Evolutionary conservation across 2,888 invertebrate genomes (phyloP), one percentile per base, ranked within the genome.

Genomic region (Gymnoscelis rufifasciata): DNA sequence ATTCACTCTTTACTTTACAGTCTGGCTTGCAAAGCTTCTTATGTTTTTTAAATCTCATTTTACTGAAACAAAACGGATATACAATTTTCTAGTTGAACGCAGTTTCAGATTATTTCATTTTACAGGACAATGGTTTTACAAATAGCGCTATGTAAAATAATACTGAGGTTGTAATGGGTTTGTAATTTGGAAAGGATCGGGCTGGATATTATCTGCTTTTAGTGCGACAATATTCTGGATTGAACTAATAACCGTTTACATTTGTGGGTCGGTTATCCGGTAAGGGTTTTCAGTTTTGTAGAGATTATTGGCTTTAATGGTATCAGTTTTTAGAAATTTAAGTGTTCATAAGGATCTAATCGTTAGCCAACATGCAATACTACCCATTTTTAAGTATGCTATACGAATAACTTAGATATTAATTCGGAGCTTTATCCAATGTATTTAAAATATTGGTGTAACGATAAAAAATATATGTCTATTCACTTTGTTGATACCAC

Each of bases 111-210:
- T 57, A 54, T 60, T 46, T 47, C 7, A 46, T 59, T 55, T 61
- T 52, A 56, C 50, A 59, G 47, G 40, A 38, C 48, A 56, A 59
- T 56, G 52, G 38, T 64, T 61, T 58, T 54, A 58, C 52, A 54
- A 56, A 51, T 45, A 52, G 40, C 37, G 29, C 27, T 33, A 27
- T 54, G 38, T 50, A 37, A 43, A 56, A 60, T 57, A 46, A 56
- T 53, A 41, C 39, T 11, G 40, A 43, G 42, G 41, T 46, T 38
- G 33, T 53, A 41, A 55, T 48, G 36, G 46, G 36, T 45, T 53
- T 51, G 30, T 55, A 47, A 50, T 50, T 52, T 42, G 42, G 23
- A 45, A 39, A 39, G 29, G 27, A 50, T 39, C 35, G 13, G 27
- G 31, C 35, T 31, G 27, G 31, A 15, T 46, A 36, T 45, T 35